Percentiles rank a stretch among this genome's conserved stretches.
Conservation (phyloP, 2,888 invertebrate genomes). For the Andricus curvator region DNA sequence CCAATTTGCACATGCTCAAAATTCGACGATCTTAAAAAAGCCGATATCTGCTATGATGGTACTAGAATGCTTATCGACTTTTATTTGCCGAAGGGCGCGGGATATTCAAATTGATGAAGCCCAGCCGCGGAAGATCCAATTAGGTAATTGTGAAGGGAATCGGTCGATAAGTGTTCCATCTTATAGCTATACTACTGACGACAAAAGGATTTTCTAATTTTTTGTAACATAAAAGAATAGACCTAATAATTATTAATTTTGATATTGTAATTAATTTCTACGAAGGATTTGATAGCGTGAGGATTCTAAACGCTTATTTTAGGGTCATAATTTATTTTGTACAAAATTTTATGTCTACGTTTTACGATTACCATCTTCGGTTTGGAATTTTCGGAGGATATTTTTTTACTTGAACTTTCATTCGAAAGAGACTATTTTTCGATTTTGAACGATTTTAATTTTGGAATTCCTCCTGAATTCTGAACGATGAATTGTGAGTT, state of each 20-base stretch:
- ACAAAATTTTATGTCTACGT: not conserved
- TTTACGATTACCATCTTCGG: not conserved
- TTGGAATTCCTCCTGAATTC: not conserved
- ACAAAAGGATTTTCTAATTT: not conserved
- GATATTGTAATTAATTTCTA: not conserved
- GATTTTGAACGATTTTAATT: not conserved
- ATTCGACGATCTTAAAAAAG: constrained; percentile 66
- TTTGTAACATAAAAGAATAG: not conserved
- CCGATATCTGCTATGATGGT: not conserved
- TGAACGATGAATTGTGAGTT: constrained; percentile 3
- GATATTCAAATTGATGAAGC: too few relatives aligned
- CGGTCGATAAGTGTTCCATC: too few relatives aligned
- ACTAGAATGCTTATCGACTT: too few relatives aligned
- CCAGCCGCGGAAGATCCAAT: too few relatives aligned
- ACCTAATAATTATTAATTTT: not conserved
- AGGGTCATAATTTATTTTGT: constrained; percentile 5
- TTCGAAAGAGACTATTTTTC: not conserved
- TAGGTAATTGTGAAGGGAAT: too few relatives aligned
- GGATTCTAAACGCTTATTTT: not conserved
- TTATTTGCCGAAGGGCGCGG: too few relatives aligned
- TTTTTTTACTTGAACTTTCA: not conserved
- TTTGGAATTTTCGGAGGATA: not conserved
- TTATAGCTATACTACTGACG: too few relatives aligned
- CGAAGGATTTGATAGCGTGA: not conserved
- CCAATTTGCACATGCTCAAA: constrained; percentile 78